A percentile compares a stretch with the other conserved stretches of the same genome.
Evolutionary conservation across 2,888 invertebrate genomes (phyloP).

Genomic region (Dioctria rufipes): DNA sequence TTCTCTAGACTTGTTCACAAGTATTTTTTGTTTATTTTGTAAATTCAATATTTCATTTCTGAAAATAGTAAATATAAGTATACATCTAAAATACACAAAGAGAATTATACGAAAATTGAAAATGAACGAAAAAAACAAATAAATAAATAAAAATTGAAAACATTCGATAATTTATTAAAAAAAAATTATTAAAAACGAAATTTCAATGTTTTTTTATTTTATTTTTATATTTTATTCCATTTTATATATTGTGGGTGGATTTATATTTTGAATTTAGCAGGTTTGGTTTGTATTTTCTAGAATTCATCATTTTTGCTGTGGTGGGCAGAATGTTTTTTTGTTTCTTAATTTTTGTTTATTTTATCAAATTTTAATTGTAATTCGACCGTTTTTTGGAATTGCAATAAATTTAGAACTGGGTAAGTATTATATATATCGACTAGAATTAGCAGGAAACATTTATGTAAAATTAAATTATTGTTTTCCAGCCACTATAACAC

Average conservation of each 20-base stretch:
- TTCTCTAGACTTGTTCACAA: not conserved
- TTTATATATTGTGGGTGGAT: not conserved
- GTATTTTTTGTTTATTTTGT: constrained; percentile 2
- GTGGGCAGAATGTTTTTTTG: too few species aligned
- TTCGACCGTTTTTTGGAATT: too few species aligned
- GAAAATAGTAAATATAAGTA: not conserved
- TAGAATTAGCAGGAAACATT: too few species aligned
- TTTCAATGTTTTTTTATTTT: constrained; percentile 34
- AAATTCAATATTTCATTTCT: not conserved
- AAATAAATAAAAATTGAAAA: not conserved
- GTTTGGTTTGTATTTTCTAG: not conserved
- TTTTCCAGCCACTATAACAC: too few species aligned
- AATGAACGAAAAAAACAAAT: constrained; percentile 8
- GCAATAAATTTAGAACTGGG: too few species aligned
- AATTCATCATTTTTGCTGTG: too few species aligned
- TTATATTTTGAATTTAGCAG: not conserved
- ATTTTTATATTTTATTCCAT: not conserved
- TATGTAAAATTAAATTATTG: too few species aligned
- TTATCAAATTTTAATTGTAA: too few species aligned
- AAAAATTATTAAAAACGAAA: constrained; percentile 29
- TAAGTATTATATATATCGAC: too few species aligned
- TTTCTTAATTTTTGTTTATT: too few species aligned
- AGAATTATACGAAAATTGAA: not conserved
- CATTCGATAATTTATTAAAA: constrained; percentile 50
- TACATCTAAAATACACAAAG: not conserved